Evolutionary conservation across 1,140 invertebrate genomes (phyloP).

Genomic region (Aphelenchoides fujianensis): DNA sequence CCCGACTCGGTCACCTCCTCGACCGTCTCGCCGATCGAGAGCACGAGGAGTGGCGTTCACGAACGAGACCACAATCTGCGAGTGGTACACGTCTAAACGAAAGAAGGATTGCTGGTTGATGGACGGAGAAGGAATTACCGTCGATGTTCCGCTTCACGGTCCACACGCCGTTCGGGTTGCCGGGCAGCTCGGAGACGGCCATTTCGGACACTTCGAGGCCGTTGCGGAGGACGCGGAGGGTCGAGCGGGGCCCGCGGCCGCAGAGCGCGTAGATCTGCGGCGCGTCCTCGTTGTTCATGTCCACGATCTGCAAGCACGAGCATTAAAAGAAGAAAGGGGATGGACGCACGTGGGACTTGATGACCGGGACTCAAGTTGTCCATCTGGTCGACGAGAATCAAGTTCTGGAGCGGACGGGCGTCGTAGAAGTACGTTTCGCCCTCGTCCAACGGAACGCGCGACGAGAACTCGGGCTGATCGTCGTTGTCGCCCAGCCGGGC

Average conservation of each 20-base stretch:
- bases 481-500: conserved; percentile 97
- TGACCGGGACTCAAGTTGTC: conserved; percentile 92
- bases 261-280: conserved; percentile 94
- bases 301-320: conserved; percentile 64
- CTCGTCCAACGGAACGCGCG: conserved; percentile 93
- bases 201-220: conserved; percentile 97
- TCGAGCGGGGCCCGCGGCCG: conserved; percentile 87
- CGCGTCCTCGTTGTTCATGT: conserved; percentile 89
- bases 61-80: conserved; percentile 99
- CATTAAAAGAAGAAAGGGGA: conserved; percentile 16
- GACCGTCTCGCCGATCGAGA: conserved; percentile 98
- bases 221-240: conserved; percentile 82
- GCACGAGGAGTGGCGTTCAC: conserved; percentile 96
- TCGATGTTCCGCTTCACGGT: conserved; percentile 92
- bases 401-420: conserved; percentile 84
- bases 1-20: conserved; percentile 99
- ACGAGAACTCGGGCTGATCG: conserved; percentile 97
- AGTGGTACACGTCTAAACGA: conserved; percentile 91
- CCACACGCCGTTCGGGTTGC: conserved; percentile 99
- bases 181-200: conserved; percentile 94
- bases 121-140: conserved; percentile 69
- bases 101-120: neutral
- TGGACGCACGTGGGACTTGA: conserved; percentile 74
- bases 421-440: conserved; percentile 99
- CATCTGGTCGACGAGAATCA: conserved; percentile 95